Base-by-base conservation (phyloP, 2,888 invertebrate genomes). In the Lithophane semibrunnea region DNA sequence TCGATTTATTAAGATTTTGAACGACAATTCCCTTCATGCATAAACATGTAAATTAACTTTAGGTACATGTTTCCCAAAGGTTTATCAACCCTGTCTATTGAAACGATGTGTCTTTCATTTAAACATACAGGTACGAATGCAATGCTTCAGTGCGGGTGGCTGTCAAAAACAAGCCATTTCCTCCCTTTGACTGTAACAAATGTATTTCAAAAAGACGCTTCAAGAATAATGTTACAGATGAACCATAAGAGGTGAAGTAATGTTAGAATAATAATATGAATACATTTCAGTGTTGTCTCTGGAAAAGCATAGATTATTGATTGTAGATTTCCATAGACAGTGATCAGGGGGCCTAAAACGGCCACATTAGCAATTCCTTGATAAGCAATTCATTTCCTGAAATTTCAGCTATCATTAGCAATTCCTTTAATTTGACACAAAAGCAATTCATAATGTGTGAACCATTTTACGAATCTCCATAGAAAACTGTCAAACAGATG, bases 111-210 rank as follows among this genome's bases (percentile, higher is more conserved):
- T 24, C 64, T 52, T 29, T 9, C 24, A 10, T 54, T 37, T 24
- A 44, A 7, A 52, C 4, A n/a, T 24, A 61, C 12, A 47, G 5
- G 0, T 49, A 42, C 12, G 13, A 49, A 4, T 76, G 49, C 61
- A 67, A 21, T 49, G 7, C 21, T 24, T 3, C 2, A 44, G 9
- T 63, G 4, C 21, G 60, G 12, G 44, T 12, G 44, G n/a, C 18
- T 71, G 63, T 68, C 82, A 75, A 75, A 56, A 69, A 37, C 65
- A 70, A 56, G 60, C 58, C 13, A 56, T 82, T 82, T 82, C 69
- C 80, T 24, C 16, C 21, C 61, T 58, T 70, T 69, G 66, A 80
- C 54, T 75, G 9, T 70, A 12, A 80, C 69, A 61, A 70, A 82
- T 80, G 60, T 75, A n/a, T 70, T 80, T 52, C 54, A 52, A 44